Evolutionary conservation across 1,140 invertebrate species (phyloP).

Genomic region (Drosophila dunni): DNA sequence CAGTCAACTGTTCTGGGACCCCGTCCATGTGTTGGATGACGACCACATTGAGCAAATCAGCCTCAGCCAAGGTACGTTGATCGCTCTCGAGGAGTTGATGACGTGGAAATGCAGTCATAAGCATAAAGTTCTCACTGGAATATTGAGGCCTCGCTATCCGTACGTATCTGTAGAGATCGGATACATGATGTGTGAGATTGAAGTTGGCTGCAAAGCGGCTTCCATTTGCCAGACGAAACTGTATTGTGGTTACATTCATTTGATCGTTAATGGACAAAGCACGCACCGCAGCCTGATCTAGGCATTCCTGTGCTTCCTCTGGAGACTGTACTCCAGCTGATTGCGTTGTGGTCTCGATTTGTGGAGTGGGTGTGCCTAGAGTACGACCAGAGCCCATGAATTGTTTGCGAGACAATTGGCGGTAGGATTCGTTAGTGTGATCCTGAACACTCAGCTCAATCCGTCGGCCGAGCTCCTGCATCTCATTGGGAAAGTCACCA

Average conservation of each 20-base stretch:
- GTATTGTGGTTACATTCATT: slow-evolving; percentile 41
- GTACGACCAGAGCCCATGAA: slow-evolving; percentile 61
- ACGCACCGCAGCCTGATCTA: slow-evolving; percentile 12
- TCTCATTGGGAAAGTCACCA: slow-evolving; percentile 61
- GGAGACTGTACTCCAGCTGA: background rate
- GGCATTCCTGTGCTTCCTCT: background rate
- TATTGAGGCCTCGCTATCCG: slow-evolving; percentile 54
- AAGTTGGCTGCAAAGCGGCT: slow-evolving; percentile 56
- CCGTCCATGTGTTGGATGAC: slow-evolving; percentile 62
- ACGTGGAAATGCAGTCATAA: slow-evolving; percentile 62
- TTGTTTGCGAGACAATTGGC: slow-evolving; percentile 55
- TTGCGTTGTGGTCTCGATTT: background rate
- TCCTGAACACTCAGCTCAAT: slow-evolving; percentile 60
- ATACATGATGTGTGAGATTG: slow-evolving; percentile 54
- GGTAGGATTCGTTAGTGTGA: slow-evolving; percentile 60
- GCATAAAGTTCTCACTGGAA: slow-evolving; percentile 37
- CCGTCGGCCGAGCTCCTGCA: slow-evolving; percentile 39
- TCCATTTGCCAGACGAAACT: slow-evolving; percentile 61
- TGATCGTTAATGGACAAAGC: slow-evolving; percentile 32
- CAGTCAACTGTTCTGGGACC: slow-evolving; percentile 16
- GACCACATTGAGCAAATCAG: slow-evolving; percentile 63
- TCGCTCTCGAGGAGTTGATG: slow-evolving; percentile 52
- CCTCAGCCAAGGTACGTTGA: slow-evolving; percentile 48
- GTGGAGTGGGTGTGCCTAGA: slow-evolving; percentile 14
- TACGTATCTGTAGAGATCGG: slow-evolving; percentile 57